Base-by-base conservation (phyloP, 2,797 vertebrate species). In the Gadopsis bispinosus region DNA sequence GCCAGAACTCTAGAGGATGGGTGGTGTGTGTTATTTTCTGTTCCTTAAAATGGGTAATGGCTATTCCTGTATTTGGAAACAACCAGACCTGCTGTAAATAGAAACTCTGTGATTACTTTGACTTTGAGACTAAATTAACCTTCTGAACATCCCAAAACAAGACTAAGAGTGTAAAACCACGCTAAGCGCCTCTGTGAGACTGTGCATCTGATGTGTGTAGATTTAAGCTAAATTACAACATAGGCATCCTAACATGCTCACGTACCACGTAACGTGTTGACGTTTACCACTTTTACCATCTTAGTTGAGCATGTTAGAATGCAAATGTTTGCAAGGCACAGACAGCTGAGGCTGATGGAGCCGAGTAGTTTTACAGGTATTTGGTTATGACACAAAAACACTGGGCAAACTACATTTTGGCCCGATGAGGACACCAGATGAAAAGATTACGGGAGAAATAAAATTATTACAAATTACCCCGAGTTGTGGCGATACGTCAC, bases 41-140 rank as follows among this genome's bases (percentile, higher is more conserved):
- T 33, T 77, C 19, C 77, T 61, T 51, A 33, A 80, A 75, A 71
- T 47, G n/a, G 41, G 35, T 71, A 22, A 67, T 55, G 60, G 79
- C 61, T 61, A 11, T 22, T 72, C 22, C 55, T 66, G 53, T 65
- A 73, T 74, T 69, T 69, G 29, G 37, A 22, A 59, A 60, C 22
- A 17, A 35, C 31, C n/a, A 64, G 9, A 48, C 37, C 5, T 14
- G 41, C 63, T 59, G 13, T 43, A 66, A 64, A 69, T 37, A 71
- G 45, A 53, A 45, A 65, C 31, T 54, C 19, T 60, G 48, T 5
- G 0, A 6, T 61, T 47, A 66, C 56, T 56, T 22, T n/a, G 19
- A 70, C 48, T 20, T 63, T n/a, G 43, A 26, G 31, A 73, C 61
- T 69, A n/a, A 56, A 73, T 58, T 0, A 77, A 37, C 19, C 17